Conservation (phyloP, 2,113 vertebrate genomes). For the Aphelocoma coerulescens region DNA sequence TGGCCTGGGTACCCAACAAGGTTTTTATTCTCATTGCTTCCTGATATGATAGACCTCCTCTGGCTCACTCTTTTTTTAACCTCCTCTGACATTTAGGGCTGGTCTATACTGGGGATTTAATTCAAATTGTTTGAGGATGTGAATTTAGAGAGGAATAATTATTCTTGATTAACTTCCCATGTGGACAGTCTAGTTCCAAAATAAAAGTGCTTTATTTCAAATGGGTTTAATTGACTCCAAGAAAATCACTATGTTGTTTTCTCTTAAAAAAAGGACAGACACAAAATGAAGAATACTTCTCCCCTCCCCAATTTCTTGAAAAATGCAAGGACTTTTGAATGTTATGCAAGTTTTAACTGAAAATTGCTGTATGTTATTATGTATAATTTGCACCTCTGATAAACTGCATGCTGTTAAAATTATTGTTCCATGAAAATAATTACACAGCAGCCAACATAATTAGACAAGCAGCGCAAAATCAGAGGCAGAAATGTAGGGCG, state of each 20-base stretch:
- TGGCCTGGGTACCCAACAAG: not conserved
- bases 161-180: constrained; percentile 43
- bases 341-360: constrained; percentile 21
- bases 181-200: constrained; percentile 29
- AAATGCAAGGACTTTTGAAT: not conserved
- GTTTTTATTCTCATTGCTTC: not conserved
- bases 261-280: not conserved
- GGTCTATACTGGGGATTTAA: constrained; percentile 31
- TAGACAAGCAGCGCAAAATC: constrained; percentile 11
- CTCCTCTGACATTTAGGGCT: constrained; percentile 38
- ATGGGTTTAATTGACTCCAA: not conserved
- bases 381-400: constrained; percentile 57
- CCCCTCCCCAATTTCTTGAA: not conserved
- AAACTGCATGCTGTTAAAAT: constrained; percentile 44
- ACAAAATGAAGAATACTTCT: not conserved
- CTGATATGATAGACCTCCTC: not conserved
- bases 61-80: constrained; percentile 8
- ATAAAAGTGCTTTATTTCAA: constrained; percentile 33
- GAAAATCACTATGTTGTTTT: constrained; percentile 2
- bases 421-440: constrained; percentile 68
- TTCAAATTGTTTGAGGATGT: constrained; percentile 37
- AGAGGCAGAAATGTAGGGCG: not conserved
- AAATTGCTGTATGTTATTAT: constrained; percentile 6
- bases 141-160: constrained; percentile 56
- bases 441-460: constrained; percentile 58